A percentile compares a stretch with the other conserved stretches of the same genome.
Conservation (phyloP, 2,113 vertebrate genomes). For the Balaenoptera acutorostrata region DNA sequence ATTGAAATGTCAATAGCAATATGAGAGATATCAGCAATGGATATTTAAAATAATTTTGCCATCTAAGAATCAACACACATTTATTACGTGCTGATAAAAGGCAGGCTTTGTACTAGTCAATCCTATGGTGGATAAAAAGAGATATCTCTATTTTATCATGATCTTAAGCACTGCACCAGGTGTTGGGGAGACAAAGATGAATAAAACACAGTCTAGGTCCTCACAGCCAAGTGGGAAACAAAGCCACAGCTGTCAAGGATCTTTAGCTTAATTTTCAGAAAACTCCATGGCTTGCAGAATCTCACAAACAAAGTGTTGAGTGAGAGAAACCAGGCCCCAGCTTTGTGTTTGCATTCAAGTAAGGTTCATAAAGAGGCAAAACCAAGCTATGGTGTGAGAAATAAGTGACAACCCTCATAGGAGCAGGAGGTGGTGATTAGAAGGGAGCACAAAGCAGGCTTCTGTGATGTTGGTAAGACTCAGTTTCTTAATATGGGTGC, state of each 20-base stretch:
- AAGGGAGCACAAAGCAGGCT: neutral
- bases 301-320: neutral
- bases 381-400: neutral
- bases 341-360: neutral
- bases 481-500: neutral
- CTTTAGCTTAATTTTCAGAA: neutral
- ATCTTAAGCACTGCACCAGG: neutral
- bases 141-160: neutral
- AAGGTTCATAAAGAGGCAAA: neutral
- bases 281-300: neutral
- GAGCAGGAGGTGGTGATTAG: too few relatives aligned
- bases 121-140: neutral
- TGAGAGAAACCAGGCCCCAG: neutral
- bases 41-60: neutral
- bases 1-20: neutral
- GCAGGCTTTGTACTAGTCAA: neutral
- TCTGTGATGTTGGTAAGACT: neutral
- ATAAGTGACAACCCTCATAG: rapidly evolving
- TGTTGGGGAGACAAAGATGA: neutral
- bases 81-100: neutral
- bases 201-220: neutral
- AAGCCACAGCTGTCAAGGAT: neutral
- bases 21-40: neutral
- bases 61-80: neutral
- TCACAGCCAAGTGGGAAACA: neutral